Percentiles rank a stretch among this genome's conserved stretches.
Evolutionary conservation across 2,797 vertebrate species (phyloP).

Genomic region (Cryptoprocta ferox): DNA sequence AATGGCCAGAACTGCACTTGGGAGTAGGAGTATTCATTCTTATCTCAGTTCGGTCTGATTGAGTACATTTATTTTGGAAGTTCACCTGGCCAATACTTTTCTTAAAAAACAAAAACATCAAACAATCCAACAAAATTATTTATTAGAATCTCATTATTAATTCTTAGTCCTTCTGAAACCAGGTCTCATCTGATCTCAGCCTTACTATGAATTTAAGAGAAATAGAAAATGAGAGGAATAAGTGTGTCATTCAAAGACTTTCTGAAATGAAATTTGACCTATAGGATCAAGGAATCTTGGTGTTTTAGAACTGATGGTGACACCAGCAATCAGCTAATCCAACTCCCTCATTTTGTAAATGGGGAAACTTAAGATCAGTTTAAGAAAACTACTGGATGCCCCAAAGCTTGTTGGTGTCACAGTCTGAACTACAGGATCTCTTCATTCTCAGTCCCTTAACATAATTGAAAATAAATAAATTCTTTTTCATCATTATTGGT

Average conservation of each 20-base stretch:
- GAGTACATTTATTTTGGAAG: constrained; percentile 37
- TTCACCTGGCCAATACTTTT: neutral
- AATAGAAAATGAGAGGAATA: constrained; percentile 8
- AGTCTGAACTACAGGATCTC: neutral
- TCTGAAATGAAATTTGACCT: constrained; percentile 41
- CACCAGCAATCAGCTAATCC: neutral
- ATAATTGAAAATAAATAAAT: neutral
- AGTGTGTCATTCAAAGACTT: neutral
- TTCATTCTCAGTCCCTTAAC: neutral
- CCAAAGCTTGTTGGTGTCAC: neutral
- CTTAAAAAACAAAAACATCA: neutral
- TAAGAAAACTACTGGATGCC: neutral
- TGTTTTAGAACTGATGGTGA: neutral
- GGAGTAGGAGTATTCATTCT: neutral
- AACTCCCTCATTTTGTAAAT: neutral
- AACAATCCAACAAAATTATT: neutral
- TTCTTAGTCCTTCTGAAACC: neutral
- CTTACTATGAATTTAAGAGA: constrained; percentile 12
- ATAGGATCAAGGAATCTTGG: neutral
- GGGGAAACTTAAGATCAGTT: neutral
- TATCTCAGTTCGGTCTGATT: neutral
- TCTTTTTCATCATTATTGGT: neutral
- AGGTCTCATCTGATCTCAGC: neutral
- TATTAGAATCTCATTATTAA: constrained; percentile 19
- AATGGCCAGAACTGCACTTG: neutral